phyloP scores from a whole-genome alignment of 2,113 vertebrate genomes.

The Chlorocebus sabaeus region DNA sequence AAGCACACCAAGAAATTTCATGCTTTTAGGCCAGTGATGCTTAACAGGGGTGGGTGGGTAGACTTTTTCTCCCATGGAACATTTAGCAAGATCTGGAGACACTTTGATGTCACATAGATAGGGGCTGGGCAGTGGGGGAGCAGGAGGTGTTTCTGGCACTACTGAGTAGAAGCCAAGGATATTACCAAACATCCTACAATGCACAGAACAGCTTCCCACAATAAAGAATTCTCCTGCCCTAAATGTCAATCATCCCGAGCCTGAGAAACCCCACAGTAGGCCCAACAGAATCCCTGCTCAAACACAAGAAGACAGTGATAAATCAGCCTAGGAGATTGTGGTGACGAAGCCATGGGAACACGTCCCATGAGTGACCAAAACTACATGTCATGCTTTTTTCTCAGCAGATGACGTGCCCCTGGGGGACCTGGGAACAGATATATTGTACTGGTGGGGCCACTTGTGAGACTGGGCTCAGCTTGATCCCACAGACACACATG shows the following conservation, averaged over 20 bases:
- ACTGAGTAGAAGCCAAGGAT: background rate
- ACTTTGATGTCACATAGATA: background rate
- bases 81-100: background rate
- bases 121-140: rapidly evolving
- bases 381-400: background rate
- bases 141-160: background rate
- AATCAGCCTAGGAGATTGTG: rapidly evolving
- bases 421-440: background rate
- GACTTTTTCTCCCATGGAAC: no score
- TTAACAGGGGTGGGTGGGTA: no score
- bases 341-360: background rate
- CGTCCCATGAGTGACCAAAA: background rate
- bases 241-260: background rate
- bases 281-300: background rate
- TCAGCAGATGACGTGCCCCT: background rate
- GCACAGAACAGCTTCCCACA: background rate
- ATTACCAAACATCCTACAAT: background rate
- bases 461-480: background rate
- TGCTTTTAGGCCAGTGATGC: background rate
- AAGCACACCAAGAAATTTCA: background rate
- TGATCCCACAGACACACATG: background rate
- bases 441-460: background rate
- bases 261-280: background rate
- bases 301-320: background rate
- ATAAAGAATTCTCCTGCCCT: background rate